Percentiles rank a stretch among this genome's conserved stretches.
phyloP scores from a whole-genome alignment of 2,113 vertebrate species.

The Fulmarus glacialis region DNA sequence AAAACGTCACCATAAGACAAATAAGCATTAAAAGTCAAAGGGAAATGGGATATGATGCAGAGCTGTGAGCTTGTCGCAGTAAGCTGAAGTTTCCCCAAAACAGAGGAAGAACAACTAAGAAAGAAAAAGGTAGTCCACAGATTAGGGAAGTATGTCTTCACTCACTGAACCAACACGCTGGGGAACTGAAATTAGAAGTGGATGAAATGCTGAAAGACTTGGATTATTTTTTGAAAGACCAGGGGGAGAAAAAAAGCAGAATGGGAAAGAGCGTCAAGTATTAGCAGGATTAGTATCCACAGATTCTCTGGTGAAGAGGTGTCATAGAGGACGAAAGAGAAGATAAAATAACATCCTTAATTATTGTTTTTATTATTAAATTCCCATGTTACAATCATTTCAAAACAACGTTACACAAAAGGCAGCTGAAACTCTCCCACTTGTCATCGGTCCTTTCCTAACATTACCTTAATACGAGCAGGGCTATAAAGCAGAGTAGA shows the following conservation, averaged over 20 bases:
- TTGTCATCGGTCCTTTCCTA: neutral
- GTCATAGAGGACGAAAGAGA: neutral
- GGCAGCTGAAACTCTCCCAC: neutral
- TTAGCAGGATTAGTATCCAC: neutral
- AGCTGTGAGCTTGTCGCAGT: neutral
- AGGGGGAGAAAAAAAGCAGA: neutral
- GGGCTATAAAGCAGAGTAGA: neutral
- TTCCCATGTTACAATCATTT: neutral
- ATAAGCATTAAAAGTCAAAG: neutral
- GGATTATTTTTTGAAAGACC: neutral
- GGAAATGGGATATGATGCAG: neutral
- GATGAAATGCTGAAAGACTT: neutral
- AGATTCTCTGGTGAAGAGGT: neutral
- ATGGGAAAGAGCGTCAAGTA: neutral
- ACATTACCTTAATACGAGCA: neutral
- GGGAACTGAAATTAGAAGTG: conserved; percentile 48
- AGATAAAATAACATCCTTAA: neutral
- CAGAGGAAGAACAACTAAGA: conserved; percentile 32
- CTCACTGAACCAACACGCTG: neutral
- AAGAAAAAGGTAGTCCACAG: neutral
- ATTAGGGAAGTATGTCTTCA: conserved; percentile 25
- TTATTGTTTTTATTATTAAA: neutral
- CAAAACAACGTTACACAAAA: neutral
- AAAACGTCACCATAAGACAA: neutral
- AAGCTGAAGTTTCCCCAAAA: conserved; percentile 18